Conservation (phyloP, 2,888 invertebrate genomes). For the Chymomyza amoena region DNA sequence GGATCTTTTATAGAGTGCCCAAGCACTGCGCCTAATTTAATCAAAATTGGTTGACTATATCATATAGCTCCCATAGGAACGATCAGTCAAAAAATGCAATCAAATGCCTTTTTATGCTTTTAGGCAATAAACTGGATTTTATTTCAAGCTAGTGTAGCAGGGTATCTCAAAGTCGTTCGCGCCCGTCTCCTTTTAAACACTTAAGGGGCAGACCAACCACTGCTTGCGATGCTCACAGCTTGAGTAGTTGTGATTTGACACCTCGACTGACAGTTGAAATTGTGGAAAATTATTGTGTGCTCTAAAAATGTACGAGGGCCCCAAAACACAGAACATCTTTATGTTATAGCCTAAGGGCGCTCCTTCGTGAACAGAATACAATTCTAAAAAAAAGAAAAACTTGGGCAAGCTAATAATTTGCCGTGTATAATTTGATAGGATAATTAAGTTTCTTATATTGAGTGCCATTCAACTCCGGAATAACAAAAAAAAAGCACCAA, state of each 20-base stretch:
- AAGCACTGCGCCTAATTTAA: too few species aligned
- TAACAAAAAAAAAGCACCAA: neutral
- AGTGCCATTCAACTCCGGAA: constrained; percentile 22
- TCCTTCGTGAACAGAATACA: neutral
- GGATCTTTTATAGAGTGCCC: too few species aligned
- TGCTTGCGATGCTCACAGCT: constrained; percentile 70
- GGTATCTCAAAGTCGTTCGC: too few species aligned
- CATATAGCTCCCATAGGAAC: too few species aligned
- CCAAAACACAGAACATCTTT: constrained; percentile 56
- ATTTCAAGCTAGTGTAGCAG: too few species aligned
- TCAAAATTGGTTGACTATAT: too few species aligned
- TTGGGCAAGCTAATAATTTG: constrained; percentile 47
- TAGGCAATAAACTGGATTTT: too few species aligned
- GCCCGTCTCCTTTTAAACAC: too few species aligned
- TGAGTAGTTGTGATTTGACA: constrained; percentile 79
- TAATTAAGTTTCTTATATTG: constrained; percentile 53
- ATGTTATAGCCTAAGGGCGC: constrained; percentile 28
- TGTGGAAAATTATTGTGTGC: constrained; percentile 77
- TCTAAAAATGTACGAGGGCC: constrained; percentile 69
- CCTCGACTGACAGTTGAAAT: constrained; percentile 78
- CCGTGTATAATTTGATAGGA: constrained; percentile 58
- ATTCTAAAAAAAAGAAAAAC: neutral
- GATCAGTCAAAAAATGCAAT: too few species aligned
- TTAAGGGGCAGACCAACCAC: constrained; percentile 50
- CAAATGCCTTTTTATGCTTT: too few species aligned